Percentiles rank a stretch among this genome's conserved stretches.
phyloP scores from a whole-genome alignment of 1,140 invertebrate genomes.

The Nasonia longicornis region DNA sequence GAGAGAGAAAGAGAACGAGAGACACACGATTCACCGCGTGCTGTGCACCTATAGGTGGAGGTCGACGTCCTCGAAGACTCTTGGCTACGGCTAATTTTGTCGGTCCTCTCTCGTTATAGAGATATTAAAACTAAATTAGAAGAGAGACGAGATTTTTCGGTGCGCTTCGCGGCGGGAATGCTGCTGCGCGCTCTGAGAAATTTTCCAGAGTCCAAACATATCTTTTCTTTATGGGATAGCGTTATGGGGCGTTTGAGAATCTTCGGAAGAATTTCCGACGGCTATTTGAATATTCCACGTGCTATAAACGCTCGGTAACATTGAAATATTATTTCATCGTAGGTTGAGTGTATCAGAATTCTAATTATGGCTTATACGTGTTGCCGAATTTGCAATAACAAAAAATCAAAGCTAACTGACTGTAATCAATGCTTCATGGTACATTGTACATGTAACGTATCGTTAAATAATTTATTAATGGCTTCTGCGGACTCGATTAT shows the following conservation, averaged over 20 bases:
- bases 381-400: too few species aligned
- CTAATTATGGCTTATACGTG: too few species aligned
- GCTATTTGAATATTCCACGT: too few species aligned
- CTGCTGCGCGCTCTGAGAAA: neutral
- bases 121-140: conserved; percentile 34
- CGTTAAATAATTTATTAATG: too few species aligned
- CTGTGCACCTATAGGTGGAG: neutral
- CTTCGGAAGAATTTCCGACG: neutral
- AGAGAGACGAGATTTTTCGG: neutral
- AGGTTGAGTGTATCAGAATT: too few species aligned
- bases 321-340: too few species aligned
- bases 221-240: neutral
- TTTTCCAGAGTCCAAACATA: too few species aligned
- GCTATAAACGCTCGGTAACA: too few species aligned
- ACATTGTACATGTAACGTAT: too few species aligned
- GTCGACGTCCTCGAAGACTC: conserved; percentile 9
- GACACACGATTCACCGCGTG: neutral
- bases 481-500: too few species aligned
- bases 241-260: neutral
- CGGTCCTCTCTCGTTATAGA: neutral
- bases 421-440: too few species aligned
- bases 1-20: neutral
- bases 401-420: too few species aligned
- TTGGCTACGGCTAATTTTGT: conserved; percentile 26
- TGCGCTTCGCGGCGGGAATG: neutral